A percentile compares a stretch with the other conserved stretches of the same genome.
phyloP scores from a whole-genome alignment of 1,140 invertebrate species.

The Hormaphis cornu region DNA sequence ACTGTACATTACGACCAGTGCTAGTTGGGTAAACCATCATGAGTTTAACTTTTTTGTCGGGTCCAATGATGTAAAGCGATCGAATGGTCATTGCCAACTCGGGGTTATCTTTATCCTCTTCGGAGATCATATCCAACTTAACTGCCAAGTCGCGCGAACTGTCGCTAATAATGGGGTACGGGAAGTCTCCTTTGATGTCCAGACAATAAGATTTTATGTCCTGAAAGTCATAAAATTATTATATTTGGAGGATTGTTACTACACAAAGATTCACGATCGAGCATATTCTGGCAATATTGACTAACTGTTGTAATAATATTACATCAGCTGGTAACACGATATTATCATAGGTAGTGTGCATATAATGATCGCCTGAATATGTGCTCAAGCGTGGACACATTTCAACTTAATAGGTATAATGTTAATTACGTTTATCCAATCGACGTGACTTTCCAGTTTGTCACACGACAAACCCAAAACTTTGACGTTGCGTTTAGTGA shows the following conservation, averaged over 20 bases:
- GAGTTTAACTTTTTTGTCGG: slow-evolving; percentile 73
- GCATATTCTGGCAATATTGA: too few relatives aligned
- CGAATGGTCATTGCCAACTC: slow-evolving; percentile 66
- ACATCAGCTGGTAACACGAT: too few relatives aligned
- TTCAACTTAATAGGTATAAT: neutral
- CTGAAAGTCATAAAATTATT: slow-evolving; percentile 41
- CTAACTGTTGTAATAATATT: too few relatives aligned
- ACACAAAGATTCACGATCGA: too few relatives aligned
- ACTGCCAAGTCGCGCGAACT: slow-evolving; percentile 64
- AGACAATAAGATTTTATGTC: slow-evolving; percentile 67
- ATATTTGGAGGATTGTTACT: neutral
- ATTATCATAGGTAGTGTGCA: too few relatives aligned
- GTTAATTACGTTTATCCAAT: slow-evolving; percentile 61
- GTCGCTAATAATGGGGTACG: slow-evolving; percentile 83
- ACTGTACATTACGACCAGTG: slow-evolving; percentile 86
- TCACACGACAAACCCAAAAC: slow-evolving; percentile 82
- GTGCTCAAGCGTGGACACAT: neutral
- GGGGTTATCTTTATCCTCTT: slow-evolving; percentile 59
- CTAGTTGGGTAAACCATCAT: slow-evolving; percentile 85
- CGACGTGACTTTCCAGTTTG: slow-evolving; percentile 61
- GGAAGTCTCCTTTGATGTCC: slow-evolving; percentile 59
- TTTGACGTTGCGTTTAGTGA: slow-evolving; percentile 70
- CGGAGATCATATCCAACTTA: slow-evolving; percentile 77
- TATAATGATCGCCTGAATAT: neutral
- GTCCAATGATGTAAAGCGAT: slow-evolving; percentile 78